Evolutionary conservation across 1,140 invertebrate species (phyloP).

Genomic region (Drosophila arawakana): DNA sequence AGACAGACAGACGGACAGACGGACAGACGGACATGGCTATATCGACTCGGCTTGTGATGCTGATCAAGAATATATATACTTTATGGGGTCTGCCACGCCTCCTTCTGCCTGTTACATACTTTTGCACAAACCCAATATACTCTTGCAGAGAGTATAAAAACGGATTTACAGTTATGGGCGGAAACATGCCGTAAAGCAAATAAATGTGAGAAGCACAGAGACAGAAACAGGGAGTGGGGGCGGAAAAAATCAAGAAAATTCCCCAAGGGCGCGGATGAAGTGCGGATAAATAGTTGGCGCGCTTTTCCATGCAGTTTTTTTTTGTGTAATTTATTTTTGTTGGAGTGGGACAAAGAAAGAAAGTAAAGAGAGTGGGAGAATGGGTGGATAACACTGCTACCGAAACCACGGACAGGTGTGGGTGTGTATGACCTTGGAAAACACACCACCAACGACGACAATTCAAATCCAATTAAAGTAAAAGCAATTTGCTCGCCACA

Average conservation of each 20-base stretch:
- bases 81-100: no score
- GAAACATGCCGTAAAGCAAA: conserved; percentile 78
- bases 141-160: no score
- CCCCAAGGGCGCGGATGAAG: background rate
- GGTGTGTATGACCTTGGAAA: conserved; percentile 38
- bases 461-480: conserved; percentile 74
- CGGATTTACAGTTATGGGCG: conserved; percentile 79
- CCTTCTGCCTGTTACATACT: no score
- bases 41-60: no score
- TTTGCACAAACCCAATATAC: no score
- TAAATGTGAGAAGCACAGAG: conserved; percentile 51
- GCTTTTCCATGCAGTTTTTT: conserved; percentile 1
- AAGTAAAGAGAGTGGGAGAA: background rate
- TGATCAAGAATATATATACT: no score
- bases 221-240: conserved; percentile 22
- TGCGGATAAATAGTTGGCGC: conserved; percentile 30
- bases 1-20: no score
- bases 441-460: conserved; percentile 36
- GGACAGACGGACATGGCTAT: no score
- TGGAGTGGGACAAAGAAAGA: background rate
- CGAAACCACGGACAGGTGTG: conserved; percentile 14
- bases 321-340: no score
- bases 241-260: conserved; percentile 37
- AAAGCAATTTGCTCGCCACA: conserved; percentile 65
- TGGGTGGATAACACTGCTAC: background rate